Evolutionary conservation across 2,797 vertebrate species (phyloP).

Genomic region (Pygocentrus nattereri): DNA sequence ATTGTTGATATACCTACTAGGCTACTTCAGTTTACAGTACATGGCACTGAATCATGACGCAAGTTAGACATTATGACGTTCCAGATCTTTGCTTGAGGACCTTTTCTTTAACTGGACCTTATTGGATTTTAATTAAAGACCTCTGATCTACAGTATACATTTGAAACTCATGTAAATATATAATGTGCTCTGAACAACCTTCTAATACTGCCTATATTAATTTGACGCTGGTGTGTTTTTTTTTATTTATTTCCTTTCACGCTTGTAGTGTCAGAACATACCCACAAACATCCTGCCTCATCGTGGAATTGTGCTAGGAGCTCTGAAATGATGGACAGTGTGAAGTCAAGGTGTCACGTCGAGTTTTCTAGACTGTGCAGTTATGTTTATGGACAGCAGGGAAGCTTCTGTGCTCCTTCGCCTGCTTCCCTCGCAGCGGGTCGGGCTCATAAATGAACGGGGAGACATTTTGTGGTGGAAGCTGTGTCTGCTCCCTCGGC

Average conservation of each 20-base stretch:
- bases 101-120: too few species aligned
- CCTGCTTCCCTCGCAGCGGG: conserved; percentile 47
- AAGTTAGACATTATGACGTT: too few species aligned
- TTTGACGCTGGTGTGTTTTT: not conserved
- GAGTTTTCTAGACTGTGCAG: conserved; percentile 39
- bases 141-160: too few species aligned
- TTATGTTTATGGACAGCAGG: conserved; percentile 51
- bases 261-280: not conserved
- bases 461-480: conserved; percentile 58
- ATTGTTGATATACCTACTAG: too few species aligned
- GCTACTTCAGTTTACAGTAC: too few species aligned
- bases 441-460: conserved; percentile 55
- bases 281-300: not conserved
- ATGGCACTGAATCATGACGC: too few species aligned
- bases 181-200: too few species aligned
- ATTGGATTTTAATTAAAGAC: too few species aligned
- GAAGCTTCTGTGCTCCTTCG: conserved; percentile 47
- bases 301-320: conserved; percentile 18
- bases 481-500: conserved; percentile 50
- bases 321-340: conserved; percentile 29
- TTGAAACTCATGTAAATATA: too few species aligned
- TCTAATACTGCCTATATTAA: too few species aligned
- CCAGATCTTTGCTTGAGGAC: too few species aligned
- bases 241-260: too few species aligned
- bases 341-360: conserved; percentile 49